Percentiles rank a stretch among this genome's conserved stretches.
Evolutionary conservation across 2,888 invertebrate species (phyloP).

Genomic region (Lymantria dispar): DNA sequence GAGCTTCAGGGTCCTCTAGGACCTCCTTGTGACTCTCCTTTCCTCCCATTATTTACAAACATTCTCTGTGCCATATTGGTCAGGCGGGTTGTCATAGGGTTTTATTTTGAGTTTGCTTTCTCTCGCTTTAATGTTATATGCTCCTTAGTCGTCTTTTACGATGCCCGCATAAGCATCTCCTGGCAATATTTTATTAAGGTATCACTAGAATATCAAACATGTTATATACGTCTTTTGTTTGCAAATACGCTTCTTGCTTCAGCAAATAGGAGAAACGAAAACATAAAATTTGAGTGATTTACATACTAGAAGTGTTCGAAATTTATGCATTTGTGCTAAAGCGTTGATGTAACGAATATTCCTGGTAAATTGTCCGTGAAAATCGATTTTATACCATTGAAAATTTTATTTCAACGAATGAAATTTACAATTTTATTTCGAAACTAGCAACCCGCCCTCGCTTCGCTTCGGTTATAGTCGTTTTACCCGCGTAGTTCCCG

Average conservation of each 20-base stretch:
- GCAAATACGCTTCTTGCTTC: slow-evolving; percentile 35
- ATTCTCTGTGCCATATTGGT: no score
- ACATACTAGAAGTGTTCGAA: slow-evolving; percentile 44
- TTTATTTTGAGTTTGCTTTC: no score
- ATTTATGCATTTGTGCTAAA: slow-evolving; percentile 45
- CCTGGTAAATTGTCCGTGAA: slow-evolving; percentile 60
- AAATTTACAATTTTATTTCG: neutral
- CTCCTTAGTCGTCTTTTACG: no score
- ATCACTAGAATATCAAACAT: slow-evolving; percentile 26
- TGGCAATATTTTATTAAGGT: slow-evolving; percentile 17
- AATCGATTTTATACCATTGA: slow-evolving; percentile 12
- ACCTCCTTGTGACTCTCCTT: no score
- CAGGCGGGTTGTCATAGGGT: no score
- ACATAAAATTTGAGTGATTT: slow-evolving; percentile 53
- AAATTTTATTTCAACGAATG: slow-evolving; percentile 21
- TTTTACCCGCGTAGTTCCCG: no score
- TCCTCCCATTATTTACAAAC: no score
- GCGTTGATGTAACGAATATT: slow-evolving; percentile 42
- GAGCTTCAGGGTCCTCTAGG: no score
- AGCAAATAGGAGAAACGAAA: slow-evolving; percentile 17
- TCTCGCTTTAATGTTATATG: no score
- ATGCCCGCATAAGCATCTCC: no score
- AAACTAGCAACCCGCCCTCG: no score
- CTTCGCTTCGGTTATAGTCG: no score
- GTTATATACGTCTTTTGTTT: slow-evolving; percentile 33